Conservation (phyloP, 2,888 invertebrate species). For the Drosophila helvetica region DNA sequence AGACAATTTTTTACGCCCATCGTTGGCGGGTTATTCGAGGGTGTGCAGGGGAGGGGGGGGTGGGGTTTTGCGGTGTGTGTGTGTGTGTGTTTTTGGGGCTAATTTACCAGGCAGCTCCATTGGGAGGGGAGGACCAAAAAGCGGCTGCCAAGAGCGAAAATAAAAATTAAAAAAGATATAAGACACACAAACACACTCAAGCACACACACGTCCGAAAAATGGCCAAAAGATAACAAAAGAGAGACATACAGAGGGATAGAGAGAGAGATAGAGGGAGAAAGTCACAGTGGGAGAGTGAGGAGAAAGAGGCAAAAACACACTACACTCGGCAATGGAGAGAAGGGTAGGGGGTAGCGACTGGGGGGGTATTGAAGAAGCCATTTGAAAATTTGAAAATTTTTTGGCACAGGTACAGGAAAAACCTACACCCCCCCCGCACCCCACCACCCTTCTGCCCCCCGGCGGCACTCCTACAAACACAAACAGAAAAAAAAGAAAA, state of each 20-base stretch:
- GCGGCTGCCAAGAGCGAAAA: constrained; percentile 46
- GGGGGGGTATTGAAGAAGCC: constrained; percentile 71
- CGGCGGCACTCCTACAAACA: neutral
- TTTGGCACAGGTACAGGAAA: constrained; percentile 81
- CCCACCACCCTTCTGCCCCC: neutral
- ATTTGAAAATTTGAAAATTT: constrained; percentile 81
- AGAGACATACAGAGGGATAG: neutral
- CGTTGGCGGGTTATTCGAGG: neutral
- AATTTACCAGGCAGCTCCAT: constrained; percentile 58
- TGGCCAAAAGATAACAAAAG: constrained; percentile 56
- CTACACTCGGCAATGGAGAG: constrained; percentile 29
- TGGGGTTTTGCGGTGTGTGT: constrained; percentile 17
- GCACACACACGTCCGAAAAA: constrained; percentile 52
- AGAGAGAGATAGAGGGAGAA: neutral
- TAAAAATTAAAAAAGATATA: constrained; percentile 47
- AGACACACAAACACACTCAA: constrained; percentile 41
- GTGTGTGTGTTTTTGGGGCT: constrained; percentile 54
- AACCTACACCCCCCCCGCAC: constrained; percentile 17
- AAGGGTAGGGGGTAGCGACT: neutral
- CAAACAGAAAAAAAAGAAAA: constrained; percentile 26
- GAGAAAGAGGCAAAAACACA: constrained; percentile 49
- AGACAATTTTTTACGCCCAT: constrained; percentile 27
- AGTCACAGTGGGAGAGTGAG: constrained; percentile 41
- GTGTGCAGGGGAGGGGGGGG: neutral
- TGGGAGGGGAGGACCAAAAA: constrained; percentile 37